Conservation (phyloP, 2,888 invertebrate genomes). For the Rutpela maculata region DNA sequence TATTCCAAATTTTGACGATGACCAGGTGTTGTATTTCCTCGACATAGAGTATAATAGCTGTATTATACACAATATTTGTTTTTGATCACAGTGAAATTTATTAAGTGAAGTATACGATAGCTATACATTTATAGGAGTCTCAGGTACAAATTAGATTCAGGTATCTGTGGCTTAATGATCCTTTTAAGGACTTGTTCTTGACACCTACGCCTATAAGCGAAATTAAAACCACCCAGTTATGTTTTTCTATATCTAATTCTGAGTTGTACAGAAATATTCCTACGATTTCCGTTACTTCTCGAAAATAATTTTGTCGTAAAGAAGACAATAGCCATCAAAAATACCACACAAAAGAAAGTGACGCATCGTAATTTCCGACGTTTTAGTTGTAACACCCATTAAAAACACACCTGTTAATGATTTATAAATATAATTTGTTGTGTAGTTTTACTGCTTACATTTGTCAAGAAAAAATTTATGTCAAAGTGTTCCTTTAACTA, state of each 20-base stretch:
- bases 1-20: too few species aligned
- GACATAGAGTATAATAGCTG: too few species aligned
- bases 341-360: constrained; percentile 30
- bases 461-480: constrained; percentile 9
- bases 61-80: too few species aligned
- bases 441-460: constrained; percentile 19
- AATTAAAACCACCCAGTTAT: too few species aligned
- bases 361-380: constrained; percentile 34
- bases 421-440: constrained; percentile 36
- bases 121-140: too few species aligned
- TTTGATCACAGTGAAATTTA: too few species aligned
- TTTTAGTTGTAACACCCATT: constrained; percentile 25
- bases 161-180: too few species aligned
- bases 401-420: constrained; percentile 37
- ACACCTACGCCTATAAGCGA: too few species aligned
- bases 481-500: constrained; percentile 14
- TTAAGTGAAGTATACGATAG: too few species aligned
- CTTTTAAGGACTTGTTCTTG: too few species aligned
- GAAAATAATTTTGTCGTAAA: background rate
- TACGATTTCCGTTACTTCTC: constrained; percentile 21
- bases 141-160: too few species aligned
- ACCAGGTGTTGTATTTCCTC: too few species aligned
- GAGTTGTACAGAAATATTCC: background rate
- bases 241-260: background rate
- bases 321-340: constrained; percentile 24